phyloP scores from a whole-genome alignment of 2,797 vertebrate genomes.

The Triplophysa yarkandensis region DNA sequence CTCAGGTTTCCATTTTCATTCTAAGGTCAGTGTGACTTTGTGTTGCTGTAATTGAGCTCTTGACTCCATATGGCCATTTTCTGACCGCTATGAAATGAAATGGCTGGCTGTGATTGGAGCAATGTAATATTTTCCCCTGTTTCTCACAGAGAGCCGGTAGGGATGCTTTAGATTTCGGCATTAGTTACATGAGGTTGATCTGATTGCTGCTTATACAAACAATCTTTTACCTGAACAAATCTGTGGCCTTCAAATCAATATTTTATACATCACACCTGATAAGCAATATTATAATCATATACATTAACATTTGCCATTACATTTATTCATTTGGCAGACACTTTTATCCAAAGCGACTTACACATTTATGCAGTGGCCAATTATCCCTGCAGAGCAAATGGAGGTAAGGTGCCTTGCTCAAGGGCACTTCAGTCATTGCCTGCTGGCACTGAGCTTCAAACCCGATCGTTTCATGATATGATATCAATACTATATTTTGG shows the following conservation, averaged over 20 bases:
- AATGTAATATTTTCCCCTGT: slow-evolving; percentile 10
- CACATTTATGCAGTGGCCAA: no score
- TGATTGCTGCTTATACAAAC: slow-evolving; percentile 43
- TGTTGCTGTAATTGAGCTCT: slow-evolving; percentile 7
- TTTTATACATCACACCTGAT: neutral
- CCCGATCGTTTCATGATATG: no score
- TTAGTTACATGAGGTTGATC: slow-evolving; percentile 34
- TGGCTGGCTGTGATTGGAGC: neutral
- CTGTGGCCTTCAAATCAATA: neutral
- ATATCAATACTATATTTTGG: no score
- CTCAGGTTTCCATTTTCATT: slow-evolving; percentile 13
- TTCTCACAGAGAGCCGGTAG: no score
- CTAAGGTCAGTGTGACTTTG: slow-evolving; percentile 28
- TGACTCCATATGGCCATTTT: slow-evolving; percentile 22
- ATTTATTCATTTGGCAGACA: no score
- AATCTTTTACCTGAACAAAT: slow-evolving; percentile 34
- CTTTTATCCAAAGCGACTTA: no score
- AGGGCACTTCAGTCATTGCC: no score
- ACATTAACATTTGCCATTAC: no score
- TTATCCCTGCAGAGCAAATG: no score
- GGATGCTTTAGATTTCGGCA: slow-evolving; percentile 20
- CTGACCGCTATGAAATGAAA: neutral
- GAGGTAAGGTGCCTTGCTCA: no score
- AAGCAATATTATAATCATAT: no score
- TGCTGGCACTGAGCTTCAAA: no score